Evolutionary conservation across 2,113 vertebrate genomes (phyloP).

Genomic region (Colinus virginianus): DNA sequence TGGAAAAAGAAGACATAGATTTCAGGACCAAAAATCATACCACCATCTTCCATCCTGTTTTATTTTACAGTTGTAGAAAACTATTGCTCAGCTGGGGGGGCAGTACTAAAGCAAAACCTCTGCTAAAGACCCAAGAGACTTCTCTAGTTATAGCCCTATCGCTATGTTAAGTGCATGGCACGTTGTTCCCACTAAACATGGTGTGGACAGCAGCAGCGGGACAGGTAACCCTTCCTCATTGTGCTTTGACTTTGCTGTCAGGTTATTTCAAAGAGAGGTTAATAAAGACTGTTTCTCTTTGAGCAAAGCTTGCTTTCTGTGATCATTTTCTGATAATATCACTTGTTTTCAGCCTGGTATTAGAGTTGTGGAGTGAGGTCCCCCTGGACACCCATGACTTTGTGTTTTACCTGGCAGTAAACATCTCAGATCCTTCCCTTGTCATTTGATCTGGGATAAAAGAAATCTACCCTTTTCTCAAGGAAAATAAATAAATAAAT

Average conservation of each 20-base stretch:
- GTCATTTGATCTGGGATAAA: constrained; percentile 81
- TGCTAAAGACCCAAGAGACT: background rate
- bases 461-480: constrained; percentile 60
- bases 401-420: constrained; percentile 52
- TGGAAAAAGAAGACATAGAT: background rate
- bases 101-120: background rate
- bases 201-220: background rate
- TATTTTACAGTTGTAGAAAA: background rate
- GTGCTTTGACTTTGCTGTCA: constrained; percentile 57
- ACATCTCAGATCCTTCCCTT: constrained; percentile 31
- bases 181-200: background rate
- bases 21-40: background rate
- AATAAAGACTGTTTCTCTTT: constrained; percentile 46
- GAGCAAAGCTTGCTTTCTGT: constrained; percentile 10
- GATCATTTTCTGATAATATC: constrained; percentile 63
- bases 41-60: background rate
- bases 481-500: background rate
- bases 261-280: constrained; percentile 53
- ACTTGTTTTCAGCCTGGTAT: constrained; percentile 58
- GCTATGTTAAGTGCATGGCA: rapidly evolving
- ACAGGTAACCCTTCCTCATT: constrained; percentile 19
- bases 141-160: background rate
- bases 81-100: background rate
- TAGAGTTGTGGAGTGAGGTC: constrained; percentile 34
- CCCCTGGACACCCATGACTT: constrained; percentile 28